phyloP scores from a whole-genome alignment of 2,888 invertebrate species.

The Unio delphinus region DNA sequence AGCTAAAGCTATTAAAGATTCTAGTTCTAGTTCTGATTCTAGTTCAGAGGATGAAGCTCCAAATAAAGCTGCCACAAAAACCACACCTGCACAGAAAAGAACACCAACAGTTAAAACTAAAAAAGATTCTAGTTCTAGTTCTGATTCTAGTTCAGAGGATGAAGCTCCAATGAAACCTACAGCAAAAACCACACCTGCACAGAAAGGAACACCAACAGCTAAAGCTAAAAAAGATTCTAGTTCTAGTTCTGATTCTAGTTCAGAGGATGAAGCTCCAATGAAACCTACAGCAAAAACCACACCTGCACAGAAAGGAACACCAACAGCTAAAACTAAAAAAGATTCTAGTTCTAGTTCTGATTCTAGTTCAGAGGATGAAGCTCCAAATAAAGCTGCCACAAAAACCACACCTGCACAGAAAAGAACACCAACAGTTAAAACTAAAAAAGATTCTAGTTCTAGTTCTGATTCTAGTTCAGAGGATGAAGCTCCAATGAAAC shows the following conservation, averaged over 20 bases:
- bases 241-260: constrained; percentile 1
- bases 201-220: neutral
- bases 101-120: constrained; percentile 4
- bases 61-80: constrained; percentile 9
- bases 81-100: constrained; percentile 16
- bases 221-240: constrained; percentile 11
- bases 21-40: constrained; percentile 15
- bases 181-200: constrained; percentile 7
- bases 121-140: no score
- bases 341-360: constrained; percentile 19
- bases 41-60: constrained; percentile 22
- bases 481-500: constrained; percentile 11
- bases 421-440: constrained; percentile 12
- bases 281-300: constrained; percentile 12
- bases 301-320: constrained; percentile 6
- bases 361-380: constrained; percentile 26
- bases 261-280: constrained; percentile 4
- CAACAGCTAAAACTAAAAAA: no score
- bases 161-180: constrained; percentile 11
- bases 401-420: constrained; percentile 9
- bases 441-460: constrained; percentile 17
- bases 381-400: constrained; percentile 5
- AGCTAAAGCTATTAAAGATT: constrained; percentile 8
- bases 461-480: constrained; percentile 18
- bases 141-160: constrained; percentile 25